Conservation (phyloP, 2,888 invertebrate genomes). For the Limulus polyphemus region DNA sequence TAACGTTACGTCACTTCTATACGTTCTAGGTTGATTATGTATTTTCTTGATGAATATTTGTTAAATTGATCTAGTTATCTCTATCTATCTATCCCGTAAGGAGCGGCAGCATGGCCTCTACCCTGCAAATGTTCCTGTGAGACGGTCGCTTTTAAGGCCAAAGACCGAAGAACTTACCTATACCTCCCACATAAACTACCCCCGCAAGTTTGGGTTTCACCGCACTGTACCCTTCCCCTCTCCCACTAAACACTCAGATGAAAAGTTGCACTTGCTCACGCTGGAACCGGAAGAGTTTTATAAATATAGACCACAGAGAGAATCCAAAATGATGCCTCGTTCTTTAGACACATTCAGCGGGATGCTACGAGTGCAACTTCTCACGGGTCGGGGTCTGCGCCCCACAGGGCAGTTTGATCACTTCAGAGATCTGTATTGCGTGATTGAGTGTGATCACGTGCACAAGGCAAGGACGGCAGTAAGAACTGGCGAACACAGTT, state of each 20-base stretch:
- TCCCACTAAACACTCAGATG: constrained; percentile 22
- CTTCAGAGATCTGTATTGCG: constrained; percentile 82
- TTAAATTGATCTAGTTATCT: too few species aligned
- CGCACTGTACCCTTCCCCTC: constrained; percentile 22
- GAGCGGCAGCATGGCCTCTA: neutral
- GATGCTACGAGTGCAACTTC: constrained; percentile 74
- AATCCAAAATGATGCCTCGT: constrained; percentile 42
- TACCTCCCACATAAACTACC: neutral
- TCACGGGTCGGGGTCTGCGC: constrained; percentile 67
- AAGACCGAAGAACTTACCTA: too few species aligned
- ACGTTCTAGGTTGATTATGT: too few species aligned
- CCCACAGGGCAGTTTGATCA: constrained; percentile 33
- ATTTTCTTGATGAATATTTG: too few species aligned
- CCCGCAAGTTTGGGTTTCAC: neutral
- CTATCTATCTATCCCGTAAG: too few species aligned
- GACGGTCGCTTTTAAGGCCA: too few species aligned
- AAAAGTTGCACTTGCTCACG: constrained; percentile 20
- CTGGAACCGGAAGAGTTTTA: constrained; percentile 53
- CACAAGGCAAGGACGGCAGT: constrained; percentile 95
- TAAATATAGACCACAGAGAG: constrained; percentile 79
- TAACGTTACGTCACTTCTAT: too few species aligned
- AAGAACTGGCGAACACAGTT: constrained; percentile 85
- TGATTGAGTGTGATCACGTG: constrained; percentile 89
- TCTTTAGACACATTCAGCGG: constrained; percentile 56
- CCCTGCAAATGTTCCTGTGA: neutral